Percentiles rank a stretch among this genome's conserved stretches.
Conservation (phyloP, 2,888 invertebrate species). For the Andrena haemorrhoa region DNA sequence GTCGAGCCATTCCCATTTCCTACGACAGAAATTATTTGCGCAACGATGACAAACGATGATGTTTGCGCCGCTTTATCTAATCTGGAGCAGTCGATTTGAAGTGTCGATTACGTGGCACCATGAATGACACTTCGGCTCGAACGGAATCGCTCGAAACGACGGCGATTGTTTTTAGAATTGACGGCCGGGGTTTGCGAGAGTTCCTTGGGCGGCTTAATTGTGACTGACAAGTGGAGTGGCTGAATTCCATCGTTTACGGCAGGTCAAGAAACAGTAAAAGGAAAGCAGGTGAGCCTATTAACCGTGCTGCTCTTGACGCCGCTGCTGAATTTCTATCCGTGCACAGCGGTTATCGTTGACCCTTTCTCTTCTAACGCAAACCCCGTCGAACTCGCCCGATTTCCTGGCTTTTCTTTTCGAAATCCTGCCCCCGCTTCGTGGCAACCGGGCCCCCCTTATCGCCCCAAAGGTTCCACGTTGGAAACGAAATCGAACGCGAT, state of each 20-base stretch:
- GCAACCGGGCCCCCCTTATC: neutral
- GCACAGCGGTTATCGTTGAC: conserved; percentile 39
- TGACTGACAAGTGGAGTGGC: conserved; percentile 60
- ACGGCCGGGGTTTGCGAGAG: conserved; percentile 10
- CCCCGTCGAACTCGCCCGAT: conserved; percentile 33
- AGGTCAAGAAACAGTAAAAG: conserved; percentile 74
- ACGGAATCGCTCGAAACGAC: neutral
- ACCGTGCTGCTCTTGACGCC: conserved; percentile 51
- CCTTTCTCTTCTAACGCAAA: conserved; percentile 65
- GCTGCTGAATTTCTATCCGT: conserved; percentile 50
- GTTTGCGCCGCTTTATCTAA: conserved; percentile 46
- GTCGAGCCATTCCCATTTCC: neutral
- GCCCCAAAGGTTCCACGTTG: no score
- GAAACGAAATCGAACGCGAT: no score
- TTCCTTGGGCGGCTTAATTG: conserved; percentile 55
- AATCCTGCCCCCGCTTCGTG: neutral
- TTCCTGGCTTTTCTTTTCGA: conserved; percentile 27
- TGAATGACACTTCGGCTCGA: neutral
- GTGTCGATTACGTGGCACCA: neutral
- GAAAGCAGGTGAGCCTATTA: conserved; percentile 69
- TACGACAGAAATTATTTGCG: conserved; percentile 13
- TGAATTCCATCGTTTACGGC: conserved; percentile 72
- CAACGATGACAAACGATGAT: conserved; percentile 8
- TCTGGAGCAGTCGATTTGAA: conserved; percentile 10
- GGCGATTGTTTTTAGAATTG: neutral